Evolutionary conservation across 2,888 invertebrate genomes (phyloP).

Genomic region (Drosophila tripunctata): DNA sequence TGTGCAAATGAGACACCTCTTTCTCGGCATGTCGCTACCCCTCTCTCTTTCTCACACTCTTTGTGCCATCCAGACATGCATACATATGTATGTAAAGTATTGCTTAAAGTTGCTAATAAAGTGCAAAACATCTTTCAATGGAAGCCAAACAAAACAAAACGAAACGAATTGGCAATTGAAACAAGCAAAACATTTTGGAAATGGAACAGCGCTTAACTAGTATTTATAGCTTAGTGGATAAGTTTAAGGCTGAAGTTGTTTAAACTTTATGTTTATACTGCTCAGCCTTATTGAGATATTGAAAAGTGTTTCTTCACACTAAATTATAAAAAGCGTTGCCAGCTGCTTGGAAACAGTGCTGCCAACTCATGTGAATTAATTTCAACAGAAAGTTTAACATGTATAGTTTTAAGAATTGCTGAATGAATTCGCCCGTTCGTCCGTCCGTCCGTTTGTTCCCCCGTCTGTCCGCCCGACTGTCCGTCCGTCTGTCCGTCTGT

Average conservation of each 20-base stretch:
- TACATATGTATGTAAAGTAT: constrained; percentile 4
- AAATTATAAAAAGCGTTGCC: background rate
- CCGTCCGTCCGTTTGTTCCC: too few species aligned
- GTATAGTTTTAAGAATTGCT: too few species aligned
- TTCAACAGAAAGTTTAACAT: too few species aligned
- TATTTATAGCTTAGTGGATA: background rate
- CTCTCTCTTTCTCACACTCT: background rate
- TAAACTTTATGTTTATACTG: background rate
- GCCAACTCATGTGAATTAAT: background rate
- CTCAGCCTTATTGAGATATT: accelerated
- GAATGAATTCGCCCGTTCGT: too few species aligned
- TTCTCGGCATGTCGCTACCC: background rate
- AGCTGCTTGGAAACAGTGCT: background rate
- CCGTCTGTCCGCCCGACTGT: too few species aligned
- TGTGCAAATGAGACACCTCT: constrained; percentile 23
- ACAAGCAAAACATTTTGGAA: background rate
- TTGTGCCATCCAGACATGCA: background rate
- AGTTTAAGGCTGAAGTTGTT: background rate
- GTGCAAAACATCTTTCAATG: background rate
- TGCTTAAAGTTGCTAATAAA: constrained; percentile 25
- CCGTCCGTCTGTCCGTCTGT: too few species aligned
- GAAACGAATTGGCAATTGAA: background rate
- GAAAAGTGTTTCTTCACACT: background rate
- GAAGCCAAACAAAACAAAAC: too few species aligned
- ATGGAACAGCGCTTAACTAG: background rate